A percentile compares a stretch with the other conserved stretches of the same genome.
These are phyloP conservation scores for Azorinus chamasolen DNA, from an alignment of 2,888 invertebrate species.

Conservation along the genomic window DNA sequence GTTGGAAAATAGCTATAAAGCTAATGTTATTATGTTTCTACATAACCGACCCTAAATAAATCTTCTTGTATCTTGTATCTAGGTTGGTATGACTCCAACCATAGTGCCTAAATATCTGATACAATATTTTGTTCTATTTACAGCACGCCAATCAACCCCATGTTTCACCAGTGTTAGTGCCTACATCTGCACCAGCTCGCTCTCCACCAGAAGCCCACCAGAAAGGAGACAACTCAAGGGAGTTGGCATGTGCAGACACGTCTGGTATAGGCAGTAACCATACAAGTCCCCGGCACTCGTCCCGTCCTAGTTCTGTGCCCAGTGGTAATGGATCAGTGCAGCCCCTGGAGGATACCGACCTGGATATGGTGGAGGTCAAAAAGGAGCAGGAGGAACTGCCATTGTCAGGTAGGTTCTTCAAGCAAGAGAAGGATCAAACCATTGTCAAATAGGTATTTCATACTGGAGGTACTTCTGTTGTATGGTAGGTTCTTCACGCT, in stretches of 20 bases:
- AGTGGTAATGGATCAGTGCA: slow-evolving; percentile 63
- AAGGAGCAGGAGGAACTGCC: slow-evolving; percentile 56
- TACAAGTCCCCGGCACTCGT: slow-evolving; percentile 62
- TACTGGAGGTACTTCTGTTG: too few relatives aligned
- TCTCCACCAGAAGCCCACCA: slow-evolving; percentile 46
- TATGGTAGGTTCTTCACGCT: too few relatives aligned
- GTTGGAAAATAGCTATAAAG: too few relatives aligned
- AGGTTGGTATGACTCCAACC: too few relatives aligned
- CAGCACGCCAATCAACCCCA: slow-evolving; percentile 22
- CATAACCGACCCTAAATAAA: too few relatives aligned
- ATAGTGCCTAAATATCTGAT: too few relatives aligned
- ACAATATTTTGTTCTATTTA: too few relatives aligned
- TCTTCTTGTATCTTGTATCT: too few relatives aligned
- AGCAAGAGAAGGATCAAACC: too few relatives aligned
- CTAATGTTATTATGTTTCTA: too few relatives aligned
- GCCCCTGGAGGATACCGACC: slow-evolving; percentile 61
- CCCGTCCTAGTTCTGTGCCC: slow-evolving; percentile 60
- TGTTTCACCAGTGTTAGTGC: slow-evolving; percentile 35
- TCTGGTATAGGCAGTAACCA: slow-evolving; percentile 67
- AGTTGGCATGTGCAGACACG: slow-evolving; percentile 64
- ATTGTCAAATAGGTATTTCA: slow-evolving; percentile 15
- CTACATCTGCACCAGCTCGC: slow-evolving; percentile 33
- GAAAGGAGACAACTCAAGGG: slow-evolving; percentile 48
- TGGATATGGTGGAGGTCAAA: slow-evolving; percentile 64
- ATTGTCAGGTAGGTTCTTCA: slow-evolving; percentile 8